Evolutionary conservation across 53 echinoderm and acorn worm genomes (phyloP), one percentile per base, ranked within the genome.

Genomic region (Arbacia lixula): DNA sequence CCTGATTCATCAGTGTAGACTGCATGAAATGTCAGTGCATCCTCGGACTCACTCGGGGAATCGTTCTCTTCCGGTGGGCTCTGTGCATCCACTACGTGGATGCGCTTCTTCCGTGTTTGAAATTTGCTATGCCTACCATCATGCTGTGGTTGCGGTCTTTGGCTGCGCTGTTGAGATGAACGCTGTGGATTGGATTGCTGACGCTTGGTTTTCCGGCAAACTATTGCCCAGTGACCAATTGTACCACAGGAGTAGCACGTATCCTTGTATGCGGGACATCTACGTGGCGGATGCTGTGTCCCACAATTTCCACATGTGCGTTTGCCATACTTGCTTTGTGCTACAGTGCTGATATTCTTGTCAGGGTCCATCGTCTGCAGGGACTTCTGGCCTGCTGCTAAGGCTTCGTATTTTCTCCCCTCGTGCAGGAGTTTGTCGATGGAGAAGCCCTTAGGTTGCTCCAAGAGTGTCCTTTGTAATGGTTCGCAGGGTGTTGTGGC

Each of bases 181-280:
- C 72, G 43, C 38, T 30, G 5, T 6, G 36, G 35, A 20, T 37
- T 66, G 12, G 16, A n/a, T n/a, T n/a, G 66, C 29, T 32, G 6
- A 5, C 20, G 12, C 20, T 89, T 72, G 55, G 76, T 24, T 56
- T 85, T 88, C 1, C 83, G 40, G 43, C 88, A 88, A 25, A 53
- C 54, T 35, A 86, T 89, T 9, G 83, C 84, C 89, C 92, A 86
- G 69, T 84, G 87, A 41, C 90, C 90, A 33, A 77, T 90, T 22
- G 40, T 53, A 28, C 85, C 82, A 52, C 92, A 93, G 12, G 77
- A 20, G 26, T 58, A 76, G 55, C 89, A 93, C 3, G 66, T 86
- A 67, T 93, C 90, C 8, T 69, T 12, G 27, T 69, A 90, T n/a
- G 90, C 93, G 19, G 93, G 90, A 53, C 87, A 93, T 62, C 81